A percentile compares a stretch with the other conserved stretches of the same genome.
Evolutionary conservation across 2,888 invertebrate genomes (phyloP).

Genomic region (Lycia hirtaria): DNA sequence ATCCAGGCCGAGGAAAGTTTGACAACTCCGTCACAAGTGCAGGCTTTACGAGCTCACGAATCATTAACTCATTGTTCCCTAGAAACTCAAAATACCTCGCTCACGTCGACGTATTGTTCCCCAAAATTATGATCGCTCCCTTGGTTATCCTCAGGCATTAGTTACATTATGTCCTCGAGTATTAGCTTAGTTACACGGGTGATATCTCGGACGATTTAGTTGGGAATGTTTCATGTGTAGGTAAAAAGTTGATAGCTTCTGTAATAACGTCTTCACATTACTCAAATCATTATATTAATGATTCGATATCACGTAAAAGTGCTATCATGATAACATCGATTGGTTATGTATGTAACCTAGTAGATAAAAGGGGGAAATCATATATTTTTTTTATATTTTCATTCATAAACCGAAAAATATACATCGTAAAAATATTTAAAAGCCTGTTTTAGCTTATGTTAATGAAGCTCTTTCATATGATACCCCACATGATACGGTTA

Average conservation of each 20-base stretch:
- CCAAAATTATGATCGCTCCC: conserved; percentile 76
- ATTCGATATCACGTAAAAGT: conserved; percentile 42
- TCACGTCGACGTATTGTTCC: conserved; percentile 71
- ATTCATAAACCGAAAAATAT: too few relatives aligned
- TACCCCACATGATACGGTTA: too few relatives aligned
- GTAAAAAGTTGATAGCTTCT: conserved; percentile 31
- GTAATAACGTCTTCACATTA: conserved; percentile 35
- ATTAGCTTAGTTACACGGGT: conserved; percentile 59
- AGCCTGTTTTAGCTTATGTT: too few relatives aligned
- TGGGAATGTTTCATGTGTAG: conserved; percentile 37
- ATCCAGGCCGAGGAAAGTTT: conserved; percentile 60
- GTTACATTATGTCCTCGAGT: conserved; percentile 70
- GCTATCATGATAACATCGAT: conserved; percentile 36
- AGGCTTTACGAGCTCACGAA: conserved; percentile 71
- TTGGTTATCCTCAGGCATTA: conserved; percentile 72
- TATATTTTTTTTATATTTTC: too few relatives aligned
- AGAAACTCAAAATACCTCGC: conserved; percentile 68
- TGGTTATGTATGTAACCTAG: conserved; percentile 17
- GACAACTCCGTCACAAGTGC: conserved; percentile 64
- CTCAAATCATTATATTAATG: conserved; percentile 38
- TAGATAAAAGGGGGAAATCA: too few relatives aligned
- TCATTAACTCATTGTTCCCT: conserved; percentile 78
- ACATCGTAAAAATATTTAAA: too few relatives aligned
- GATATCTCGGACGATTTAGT: conserved; percentile 53
- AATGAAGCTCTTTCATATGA: too few relatives aligned